These are phyloP conservation scores for Anguilla obscura DNA, from an alignment of 2,797 vertebrate genomes.

Conservation along the genomic window DNA sequence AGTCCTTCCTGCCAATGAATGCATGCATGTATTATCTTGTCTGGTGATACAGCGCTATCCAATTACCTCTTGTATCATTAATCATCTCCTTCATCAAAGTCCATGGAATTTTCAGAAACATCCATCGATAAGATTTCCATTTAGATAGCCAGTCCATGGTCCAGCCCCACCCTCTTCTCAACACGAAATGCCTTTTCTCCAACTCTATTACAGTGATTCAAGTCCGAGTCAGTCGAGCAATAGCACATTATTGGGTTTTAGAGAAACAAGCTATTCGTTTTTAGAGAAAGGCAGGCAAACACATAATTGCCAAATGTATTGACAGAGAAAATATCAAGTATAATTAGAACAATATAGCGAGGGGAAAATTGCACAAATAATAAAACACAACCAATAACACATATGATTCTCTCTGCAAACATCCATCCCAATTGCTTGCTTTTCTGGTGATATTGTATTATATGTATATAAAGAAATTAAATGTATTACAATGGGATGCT, in stretches of 20 bases:
- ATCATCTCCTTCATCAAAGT: conserved; percentile 35
- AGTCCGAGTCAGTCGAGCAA: conserved; percentile 42
- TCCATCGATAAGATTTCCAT: conserved; percentile 54
- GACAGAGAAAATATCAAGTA: not conserved
- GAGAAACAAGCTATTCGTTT: conserved; percentile 39
- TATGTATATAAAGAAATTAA: not conserved
- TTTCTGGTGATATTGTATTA: not conserved
- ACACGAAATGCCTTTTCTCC: conserved; percentile 37
- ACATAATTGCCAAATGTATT: not conserved
- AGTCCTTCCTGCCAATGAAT: conserved; percentile 4
- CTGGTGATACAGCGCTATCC: conserved; percentile 27
- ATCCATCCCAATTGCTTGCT: not conserved
- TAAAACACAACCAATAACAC: not conserved
- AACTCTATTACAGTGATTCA: conserved; percentile 51
- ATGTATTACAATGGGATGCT: not conserved
- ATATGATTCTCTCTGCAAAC: not conserved
- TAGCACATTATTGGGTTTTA: conserved; percentile 47
- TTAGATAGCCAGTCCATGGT: conserved; percentile 49
- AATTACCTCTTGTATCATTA: conserved; percentile 36
- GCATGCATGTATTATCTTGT: conserved; percentile 31
- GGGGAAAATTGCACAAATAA: not conserved
- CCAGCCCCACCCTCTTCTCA: conserved; percentile 38
- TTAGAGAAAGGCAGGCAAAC: conserved; percentile 6
- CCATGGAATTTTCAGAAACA: conserved; percentile 35
- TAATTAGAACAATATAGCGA: not conserved